These are phyloP conservation scores for Colletes collaris DNA, from an alignment of 2,888 invertebrate genomes.

Conservation along the genomic window DNA sequence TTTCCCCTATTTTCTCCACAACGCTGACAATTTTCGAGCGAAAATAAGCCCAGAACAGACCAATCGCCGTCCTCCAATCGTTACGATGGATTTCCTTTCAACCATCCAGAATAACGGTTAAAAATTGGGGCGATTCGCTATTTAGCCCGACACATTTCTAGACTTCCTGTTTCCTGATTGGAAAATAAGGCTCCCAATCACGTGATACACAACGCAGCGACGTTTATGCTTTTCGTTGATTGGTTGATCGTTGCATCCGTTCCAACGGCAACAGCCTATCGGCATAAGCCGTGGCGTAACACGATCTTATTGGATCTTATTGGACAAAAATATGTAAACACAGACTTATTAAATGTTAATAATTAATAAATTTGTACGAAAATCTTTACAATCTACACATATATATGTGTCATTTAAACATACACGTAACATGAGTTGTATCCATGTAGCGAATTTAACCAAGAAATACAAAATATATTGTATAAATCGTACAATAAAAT, in stretches of 20 bases:
- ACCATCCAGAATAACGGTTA: neutral
- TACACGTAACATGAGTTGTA: too few species aligned
- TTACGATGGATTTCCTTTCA: neutral
- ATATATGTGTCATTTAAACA: too few species aligned
- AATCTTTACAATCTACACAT: too few species aligned
- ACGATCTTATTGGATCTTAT: slow-evolving; percentile 4
- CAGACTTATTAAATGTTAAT: neutral
- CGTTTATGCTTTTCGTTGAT: neutral
- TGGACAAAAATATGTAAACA: slow-evolving; percentile 11
- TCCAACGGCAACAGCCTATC: slow-evolving; percentile 13
- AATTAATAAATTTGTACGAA: neutral
- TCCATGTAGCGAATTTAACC: neutral
- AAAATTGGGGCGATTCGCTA: neutral
- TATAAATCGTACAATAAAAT: neutral
- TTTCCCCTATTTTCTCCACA: slow-evolving; percentile 13
- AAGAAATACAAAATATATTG: neutral
- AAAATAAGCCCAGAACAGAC: neutral
- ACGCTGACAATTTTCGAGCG: neutral
- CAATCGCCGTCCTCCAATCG: neutral
- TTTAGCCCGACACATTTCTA: slow-evolving; percentile 14
- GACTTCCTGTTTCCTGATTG: slow-evolving; percentile 39
- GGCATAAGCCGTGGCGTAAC: too few species aligned
- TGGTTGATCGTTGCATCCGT: neutral
- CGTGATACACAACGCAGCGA: neutral
- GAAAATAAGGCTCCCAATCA: slow-evolving; percentile 32